Evolutionary conservation across 2,888 invertebrate species (phyloP).

Genomic region (Pseudococcus jackbeardsleyi): DNA sequence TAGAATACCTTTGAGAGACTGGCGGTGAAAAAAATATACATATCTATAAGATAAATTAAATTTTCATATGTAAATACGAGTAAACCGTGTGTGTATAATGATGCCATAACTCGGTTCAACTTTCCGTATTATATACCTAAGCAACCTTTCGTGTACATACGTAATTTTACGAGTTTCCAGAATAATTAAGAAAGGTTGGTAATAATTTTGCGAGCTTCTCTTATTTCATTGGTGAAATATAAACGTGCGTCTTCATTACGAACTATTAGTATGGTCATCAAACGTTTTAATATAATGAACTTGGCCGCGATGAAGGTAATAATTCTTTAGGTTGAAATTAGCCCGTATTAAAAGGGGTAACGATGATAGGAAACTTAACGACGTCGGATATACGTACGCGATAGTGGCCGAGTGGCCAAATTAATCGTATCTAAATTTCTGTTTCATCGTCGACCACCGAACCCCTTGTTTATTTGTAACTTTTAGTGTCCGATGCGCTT

Average conservation of each 20-base stretch:
- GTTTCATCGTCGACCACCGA: background rate
- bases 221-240: slow-evolving; percentile 19
- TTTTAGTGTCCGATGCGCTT: background rate
- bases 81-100: slow-evolving; percentile 18
- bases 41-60: slow-evolving; percentile 4
- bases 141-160: background rate
- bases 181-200: background rate
- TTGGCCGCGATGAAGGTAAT: background rate
- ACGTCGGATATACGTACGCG: background rate
- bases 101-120: background rate
- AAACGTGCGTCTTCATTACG: slow-evolving; percentile 8
- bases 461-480: slow-evolving; percentile 34
- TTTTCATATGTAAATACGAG: slow-evolving; percentile 29
- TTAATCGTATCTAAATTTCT: slow-evolving; percentile 37
- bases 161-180: background rate
- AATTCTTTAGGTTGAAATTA: background rate
- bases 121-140: background rate
- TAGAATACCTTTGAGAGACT: background rate
- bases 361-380: slow-evolving; percentile 25
- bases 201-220: background rate
- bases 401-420: background rate
- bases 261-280: slow-evolving; percentile 25
- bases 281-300: slow-evolving; percentile 37
- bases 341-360: background rate
- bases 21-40: background rate